A percentile compares a stretch with the other conserved stretches of the same genome.
Conservation (phyloP, 2,888 invertebrate genomes). For the Rhagium mordax region DNA sequence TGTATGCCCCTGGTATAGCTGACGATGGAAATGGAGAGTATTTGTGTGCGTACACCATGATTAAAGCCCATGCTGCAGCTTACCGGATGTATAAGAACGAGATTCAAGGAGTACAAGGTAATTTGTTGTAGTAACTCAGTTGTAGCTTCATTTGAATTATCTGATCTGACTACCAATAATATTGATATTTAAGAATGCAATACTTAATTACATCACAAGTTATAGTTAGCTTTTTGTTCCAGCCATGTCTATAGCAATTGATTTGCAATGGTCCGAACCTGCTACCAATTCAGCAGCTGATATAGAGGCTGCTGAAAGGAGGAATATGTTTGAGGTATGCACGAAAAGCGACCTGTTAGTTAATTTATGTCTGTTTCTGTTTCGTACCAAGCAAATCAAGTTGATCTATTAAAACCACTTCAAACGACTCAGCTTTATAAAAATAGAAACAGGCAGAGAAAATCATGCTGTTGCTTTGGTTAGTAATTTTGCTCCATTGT, state of each 20-base stretch:
- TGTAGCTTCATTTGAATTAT: too few relatives aligned
- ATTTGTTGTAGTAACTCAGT: not conserved
- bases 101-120: not conserved
- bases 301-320: conserved; percentile 73
- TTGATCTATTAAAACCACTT: too few relatives aligned
- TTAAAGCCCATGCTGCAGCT: conserved; percentile 77
- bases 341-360: too few relatives aligned
- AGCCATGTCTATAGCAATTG: conserved; percentile 52
- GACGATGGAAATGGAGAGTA: conserved; percentile 73
- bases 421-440: too few relatives aligned
- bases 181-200: too few relatives aligned
- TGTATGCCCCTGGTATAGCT: conserved; percentile 62
- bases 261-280: conserved; percentile 77
- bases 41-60: conserved; percentile 75
- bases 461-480: not conserved
- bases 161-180: too few relatives aligned
- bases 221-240: not conserved
- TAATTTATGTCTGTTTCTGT: too few relatives aligned
- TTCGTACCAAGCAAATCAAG: too few relatives aligned
- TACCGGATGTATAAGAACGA: conserved; percentile 73
- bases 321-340: conserved; percentile 72
- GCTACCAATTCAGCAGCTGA: conserved; percentile 72
- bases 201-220: not conserved
- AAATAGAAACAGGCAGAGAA: too few relatives aligned
- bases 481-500: conserved; percentile 13